A percentile compares a stretch with the other conserved stretches of the same genome.
phyloP scores from a whole-genome alignment of 1,140 invertebrate genomes.

The Orius insidiosus region DNA sequence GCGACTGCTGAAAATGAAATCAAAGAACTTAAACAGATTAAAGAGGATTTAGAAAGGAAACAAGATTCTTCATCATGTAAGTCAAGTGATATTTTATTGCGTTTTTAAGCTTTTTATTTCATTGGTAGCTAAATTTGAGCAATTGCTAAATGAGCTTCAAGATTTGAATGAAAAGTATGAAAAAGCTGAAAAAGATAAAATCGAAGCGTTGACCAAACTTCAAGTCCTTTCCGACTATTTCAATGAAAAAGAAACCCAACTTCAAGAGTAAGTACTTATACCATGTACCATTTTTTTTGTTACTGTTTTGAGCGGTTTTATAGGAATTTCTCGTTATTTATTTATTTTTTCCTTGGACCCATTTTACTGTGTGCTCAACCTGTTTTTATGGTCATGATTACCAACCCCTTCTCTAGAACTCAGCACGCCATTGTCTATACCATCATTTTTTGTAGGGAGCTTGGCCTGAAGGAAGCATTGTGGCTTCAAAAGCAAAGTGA shows the following conservation, averaged over 20 bases:
- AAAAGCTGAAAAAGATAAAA: conserved; percentile 53
- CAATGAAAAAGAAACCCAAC: conserved; percentile 67
- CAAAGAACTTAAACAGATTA: conserved; percentile 16
- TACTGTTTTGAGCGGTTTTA: too few species aligned
- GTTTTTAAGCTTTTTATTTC: too few species aligned
- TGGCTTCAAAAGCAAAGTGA: conserved; percentile 71
- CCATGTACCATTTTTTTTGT: conserved; percentile 10
- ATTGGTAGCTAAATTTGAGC: conserved; percentile 27
- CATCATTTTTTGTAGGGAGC: conserved; percentile 48
- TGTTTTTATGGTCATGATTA: too few species aligned
- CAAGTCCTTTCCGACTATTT: conserved; percentile 75
- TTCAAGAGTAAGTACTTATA: conserved; percentile 48
- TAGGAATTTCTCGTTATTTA: too few species aligned
- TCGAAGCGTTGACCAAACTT: conserved; percentile 62
- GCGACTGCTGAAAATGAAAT: conserved; percentile 15
- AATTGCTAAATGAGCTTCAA: conserved; percentile 31
- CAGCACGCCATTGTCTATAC: too few species aligned
- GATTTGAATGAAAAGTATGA: conserved; percentile 43
- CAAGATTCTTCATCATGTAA: too few species aligned
- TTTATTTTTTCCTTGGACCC: too few species aligned
- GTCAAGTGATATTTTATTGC: too few species aligned
- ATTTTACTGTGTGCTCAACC: too few species aligned
- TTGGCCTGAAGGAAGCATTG: conserved; percentile 60
- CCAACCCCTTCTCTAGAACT: too few species aligned
- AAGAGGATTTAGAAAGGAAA: conserved; percentile 15